These are phyloP conservation scores for Callithrix jacchus DNA, from an alignment of 2,113 vertebrate species.

Conservation along the genomic window DNA sequence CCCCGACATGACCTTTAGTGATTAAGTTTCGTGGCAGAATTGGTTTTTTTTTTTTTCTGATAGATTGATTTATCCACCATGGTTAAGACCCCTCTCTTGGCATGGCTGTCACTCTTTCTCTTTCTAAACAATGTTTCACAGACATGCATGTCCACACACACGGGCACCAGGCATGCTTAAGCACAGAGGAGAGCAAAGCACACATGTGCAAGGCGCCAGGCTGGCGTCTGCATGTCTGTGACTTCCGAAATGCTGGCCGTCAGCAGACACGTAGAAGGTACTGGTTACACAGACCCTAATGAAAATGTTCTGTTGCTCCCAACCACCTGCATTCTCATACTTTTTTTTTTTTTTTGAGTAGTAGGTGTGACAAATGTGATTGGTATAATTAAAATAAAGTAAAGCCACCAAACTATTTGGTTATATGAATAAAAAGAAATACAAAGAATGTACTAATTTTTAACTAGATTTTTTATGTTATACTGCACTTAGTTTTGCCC, in stretches of 20 bases:
- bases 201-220: conserved; percentile 28
- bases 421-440: not conserved
- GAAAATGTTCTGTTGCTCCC: not conserved
- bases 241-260: not conserved
- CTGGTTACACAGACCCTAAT: not conserved
- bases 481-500: not conserved
- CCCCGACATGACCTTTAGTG: conserved; percentile 98
- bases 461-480: not conserved
- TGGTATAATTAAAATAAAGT: not conserved
- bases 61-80: conserved; percentile 92
- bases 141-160: not conserved
- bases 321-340: not conserved
- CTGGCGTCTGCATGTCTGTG: not conserved
- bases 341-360: not conserved
- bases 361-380: not conserved
- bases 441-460: not conserved
- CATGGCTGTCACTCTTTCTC: conserved; percentile 82
- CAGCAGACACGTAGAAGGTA: not conserved
- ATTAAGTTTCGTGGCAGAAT: conserved; percentile 98
- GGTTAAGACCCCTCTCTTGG: conserved; percentile 82
- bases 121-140: not conserved
- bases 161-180: rapidly evolving
- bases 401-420: not conserved
- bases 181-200: not conserved
- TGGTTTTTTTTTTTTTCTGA: conserved; percentile 82